Evolutionary conservation across 2,888 invertebrate species (phyloP), one percentile per base, ranked within the genome.

Genomic region (Ptychoptera albimana): DNA sequence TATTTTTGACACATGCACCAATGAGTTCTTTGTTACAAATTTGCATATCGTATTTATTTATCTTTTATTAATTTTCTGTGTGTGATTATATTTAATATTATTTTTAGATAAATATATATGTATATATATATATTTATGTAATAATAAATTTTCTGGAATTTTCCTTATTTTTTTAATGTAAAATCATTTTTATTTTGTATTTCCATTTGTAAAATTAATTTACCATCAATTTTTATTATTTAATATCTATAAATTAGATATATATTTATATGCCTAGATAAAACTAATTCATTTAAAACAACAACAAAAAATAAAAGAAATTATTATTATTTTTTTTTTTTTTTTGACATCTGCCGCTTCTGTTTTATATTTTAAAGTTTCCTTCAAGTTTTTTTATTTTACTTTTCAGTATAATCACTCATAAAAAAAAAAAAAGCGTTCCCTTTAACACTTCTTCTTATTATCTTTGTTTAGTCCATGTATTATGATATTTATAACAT

Each of bases 311-410:
- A 32, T 7, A 11, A 32, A 11, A 32, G 9, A 32, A 32, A 11
- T 7, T 32, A 9, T 32, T 7, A 11, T 2, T 32, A 11, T 7
- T 3, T 32, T 32, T 32, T n/a, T 32, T 4, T 32, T 15, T 42
- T 12, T 12, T 42, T 42, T 42, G 42, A 42, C 42, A 42, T 42
- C 42, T 42, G 42, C 42, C 42, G 42, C 42, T 42, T 42, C 16
- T 35, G 34, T 34, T 42, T 42, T 23, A 35, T 35, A 8, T 23
- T 42, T 35, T 42, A 16, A 14, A 12, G 8, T 36, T 4, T 32
- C 9, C 9, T 35, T 41, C 41, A n/a, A n/a, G 7, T 23, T 23
- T 23, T 23, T 23, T 7, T 23, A 7, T 23, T 23, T 23, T 23
- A 23, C 23, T 23, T 23, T 7, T 23, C 23, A 23, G 7, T 7